Evolutionary conservation across 2,888 invertebrate genomes (phyloP).

Genomic region (Heteromurus nitidus): DNA sequence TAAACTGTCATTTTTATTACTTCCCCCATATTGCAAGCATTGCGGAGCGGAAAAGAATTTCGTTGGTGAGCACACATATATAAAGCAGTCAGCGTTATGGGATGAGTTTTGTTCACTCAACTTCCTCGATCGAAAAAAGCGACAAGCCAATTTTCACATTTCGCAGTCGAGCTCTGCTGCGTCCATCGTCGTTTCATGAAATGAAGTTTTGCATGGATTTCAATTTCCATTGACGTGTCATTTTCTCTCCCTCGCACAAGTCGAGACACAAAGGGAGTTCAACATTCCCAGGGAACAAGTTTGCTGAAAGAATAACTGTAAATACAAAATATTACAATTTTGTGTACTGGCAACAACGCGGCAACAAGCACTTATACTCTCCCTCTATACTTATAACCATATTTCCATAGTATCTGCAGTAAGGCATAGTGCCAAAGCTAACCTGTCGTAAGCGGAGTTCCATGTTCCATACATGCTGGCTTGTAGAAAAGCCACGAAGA

Average conservation of each 20-base stretch:
- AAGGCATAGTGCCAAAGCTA: too few species aligned
- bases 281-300: background rate
- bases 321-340: too few species aligned
- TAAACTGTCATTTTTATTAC: constrained; percentile 5
- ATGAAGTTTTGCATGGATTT: constrained; percentile 39
- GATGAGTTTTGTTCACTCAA: background rate
- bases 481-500: background rate
- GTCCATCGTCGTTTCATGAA: constrained; percentile 3
- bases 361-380: too few species aligned
- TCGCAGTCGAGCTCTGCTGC: too few species aligned
- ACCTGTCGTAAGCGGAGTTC: too few species aligned
- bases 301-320: constrained; percentile 13
- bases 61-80: background rate
- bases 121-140: background rate
- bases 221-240: constrained; percentile 35
- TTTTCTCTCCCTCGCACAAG: background rate
- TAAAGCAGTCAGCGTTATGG: too few species aligned
- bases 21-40: background rate
- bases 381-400: too few species aligned
- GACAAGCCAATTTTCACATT: constrained; percentile 3
- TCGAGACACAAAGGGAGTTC: too few species aligned
- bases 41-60: constrained; percentile 1
- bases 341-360: too few species aligned
- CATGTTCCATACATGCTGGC: too few species aligned
- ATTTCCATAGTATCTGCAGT: too few species aligned